phyloP scores from a whole-genome alignment of 2,797 vertebrate species.

The Clarias laeviceps region DNA sequence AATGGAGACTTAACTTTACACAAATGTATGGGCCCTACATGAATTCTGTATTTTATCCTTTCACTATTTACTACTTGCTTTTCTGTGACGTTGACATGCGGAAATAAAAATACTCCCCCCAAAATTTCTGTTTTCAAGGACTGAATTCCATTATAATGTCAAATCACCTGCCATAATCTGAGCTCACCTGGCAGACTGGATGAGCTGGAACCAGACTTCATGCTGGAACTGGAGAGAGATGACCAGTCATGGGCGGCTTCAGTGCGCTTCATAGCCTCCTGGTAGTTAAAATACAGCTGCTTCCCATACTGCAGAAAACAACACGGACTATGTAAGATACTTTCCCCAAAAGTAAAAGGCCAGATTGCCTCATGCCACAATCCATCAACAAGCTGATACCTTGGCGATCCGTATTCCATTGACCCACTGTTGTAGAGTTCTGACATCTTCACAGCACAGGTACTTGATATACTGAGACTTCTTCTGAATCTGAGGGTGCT shows the following conservation, averaged over 20 bases:
- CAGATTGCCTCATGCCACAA: background rate
- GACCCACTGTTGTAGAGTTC: conserved; percentile 95
- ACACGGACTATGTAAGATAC: conserved; percentile 1
- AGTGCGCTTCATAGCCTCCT: conserved; percentile 91
- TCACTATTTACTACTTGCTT: background rate
- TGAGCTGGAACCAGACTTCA: conserved; percentile 96
- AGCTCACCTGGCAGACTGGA: conserved; percentile 93
- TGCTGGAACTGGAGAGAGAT: conserved; percentile 93
- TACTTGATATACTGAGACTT: conserved; percentile 99
- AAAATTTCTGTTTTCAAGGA: background rate
- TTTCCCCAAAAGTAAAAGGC: background rate
- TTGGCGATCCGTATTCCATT: conserved; percentile 97
- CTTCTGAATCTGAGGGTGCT: conserved; percentile 99
- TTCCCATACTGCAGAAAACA: conserved; percentile 86
- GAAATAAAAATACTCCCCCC: background rate
- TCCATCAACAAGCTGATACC: conserved; percentile 69
- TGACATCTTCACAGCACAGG: conserved; percentile 93
- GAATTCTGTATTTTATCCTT: background rate
- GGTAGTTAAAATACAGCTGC: conserved; percentile 93
- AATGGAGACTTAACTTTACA: background rate
- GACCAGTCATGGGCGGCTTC: conserved; percentile 95
- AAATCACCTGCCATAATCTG: background rate
- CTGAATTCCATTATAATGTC: background rate
- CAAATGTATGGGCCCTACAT: background rate
- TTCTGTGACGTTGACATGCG: background rate